A percentile compares a stretch with the other conserved stretches of the same genome.
Conservation (phyloP, 2,797 vertebrate genomes). For the Acestrorhynchus altus region DNA sequence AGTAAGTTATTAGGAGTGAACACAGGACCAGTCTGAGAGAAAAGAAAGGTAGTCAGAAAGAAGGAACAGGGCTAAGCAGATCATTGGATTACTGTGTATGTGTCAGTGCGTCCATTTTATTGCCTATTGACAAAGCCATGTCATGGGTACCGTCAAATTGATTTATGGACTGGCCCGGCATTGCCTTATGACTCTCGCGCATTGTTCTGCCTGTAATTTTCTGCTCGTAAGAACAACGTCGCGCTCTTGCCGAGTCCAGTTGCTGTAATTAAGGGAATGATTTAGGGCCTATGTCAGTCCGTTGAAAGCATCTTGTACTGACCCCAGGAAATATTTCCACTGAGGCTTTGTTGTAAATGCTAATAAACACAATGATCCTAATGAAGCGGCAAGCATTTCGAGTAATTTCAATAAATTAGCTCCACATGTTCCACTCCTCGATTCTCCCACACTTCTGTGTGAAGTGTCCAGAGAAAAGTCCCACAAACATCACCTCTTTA, state of each 20-base stretch:
- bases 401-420: constrained; percentile 74
- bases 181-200: constrained; percentile 6
- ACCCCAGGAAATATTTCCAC: constrained; percentile 54
- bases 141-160: constrained; percentile 8
- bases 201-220: constrained; percentile 26
- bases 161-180: neutral
- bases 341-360: constrained; percentile 57
- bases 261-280: constrained; percentile 25
- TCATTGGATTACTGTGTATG: constrained; percentile 37
- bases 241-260: constrained; percentile 24
- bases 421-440: constrained; percentile 68
- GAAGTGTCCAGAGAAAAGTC: constrained; percentile 12
- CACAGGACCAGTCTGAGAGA: constrained; percentile 48
- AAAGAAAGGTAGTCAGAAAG: constrained; percentile 14
- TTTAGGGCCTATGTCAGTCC: constrained; percentile 4
- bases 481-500: neutral
- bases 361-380: constrained; percentile 74
- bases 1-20: constrained; percentile 73
- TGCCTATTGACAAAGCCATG: constrained; percentile 18
- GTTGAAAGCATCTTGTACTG: constrained; percentile 36
- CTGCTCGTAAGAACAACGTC: constrained; percentile 19
- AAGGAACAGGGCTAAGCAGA: constrained; percentile 21
- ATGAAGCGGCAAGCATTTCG: constrained; percentile 69
- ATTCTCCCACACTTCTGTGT: constrained; percentile 4
- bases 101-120: constrained; percentile 42